Percentiles rank a stretch among this genome's conserved stretches.
phyloP scores from a whole-genome alignment of 2,888 invertebrate genomes.

The Ennomos fuscantarius region DNA sequence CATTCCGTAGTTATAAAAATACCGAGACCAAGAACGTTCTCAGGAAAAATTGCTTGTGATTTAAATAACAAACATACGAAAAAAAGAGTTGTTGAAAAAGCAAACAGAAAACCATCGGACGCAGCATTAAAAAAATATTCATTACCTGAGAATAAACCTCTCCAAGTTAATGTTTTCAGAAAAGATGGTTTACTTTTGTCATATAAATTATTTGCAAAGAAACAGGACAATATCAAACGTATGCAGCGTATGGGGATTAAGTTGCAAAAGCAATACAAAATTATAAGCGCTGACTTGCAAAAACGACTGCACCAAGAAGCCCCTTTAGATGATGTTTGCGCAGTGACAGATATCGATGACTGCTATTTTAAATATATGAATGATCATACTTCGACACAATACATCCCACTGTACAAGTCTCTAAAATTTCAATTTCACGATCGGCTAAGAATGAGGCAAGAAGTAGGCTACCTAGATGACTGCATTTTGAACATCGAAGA shows the following conservation, averaged over 20 bases:
- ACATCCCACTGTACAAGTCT: slow-evolving; percentile 59
- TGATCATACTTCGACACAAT: slow-evolving; percentile 47
- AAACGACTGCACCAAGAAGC: slow-evolving; percentile 53
- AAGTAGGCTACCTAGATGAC: slow-evolving; percentile 76
- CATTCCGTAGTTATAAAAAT: slow-evolving; percentile 53
- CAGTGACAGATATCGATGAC: slow-evolving; percentile 58
- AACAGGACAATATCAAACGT: slow-evolving; percentile 50
- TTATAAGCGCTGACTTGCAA: slow-evolving; percentile 52
- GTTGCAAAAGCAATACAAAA: slow-evolving; percentile 61
- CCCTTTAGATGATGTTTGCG: slow-evolving; percentile 50
- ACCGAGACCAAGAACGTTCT: slow-evolving; percentile 45
- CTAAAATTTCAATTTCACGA: slow-evolving; percentile 54
- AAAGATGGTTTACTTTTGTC: slow-evolving; percentile 58
- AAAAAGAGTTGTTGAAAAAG: slow-evolving; percentile 30
- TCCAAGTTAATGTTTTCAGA: slow-evolving; percentile 48
- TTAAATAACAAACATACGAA: slow-evolving; percentile 21
- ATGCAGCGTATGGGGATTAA: slow-evolving; percentile 49
- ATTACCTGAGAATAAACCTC: slow-evolving; percentile 47
- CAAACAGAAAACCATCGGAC: slow-evolving; percentile 39
- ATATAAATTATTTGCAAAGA: slow-evolving; percentile 57
- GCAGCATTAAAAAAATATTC: slow-evolving; percentile 44
- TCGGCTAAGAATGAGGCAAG: slow-evolving; percentile 54
- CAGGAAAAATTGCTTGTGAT: slow-evolving; percentile 26
- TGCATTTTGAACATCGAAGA: slow-evolving; percentile 81
- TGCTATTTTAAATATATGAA: slow-evolving; percentile 58